A percentile compares a stretch with the other conserved stretches of the same genome.
Conservation (phyloP, 2,797 vertebrate genomes). For the Enteromius radiatus region DNA sequence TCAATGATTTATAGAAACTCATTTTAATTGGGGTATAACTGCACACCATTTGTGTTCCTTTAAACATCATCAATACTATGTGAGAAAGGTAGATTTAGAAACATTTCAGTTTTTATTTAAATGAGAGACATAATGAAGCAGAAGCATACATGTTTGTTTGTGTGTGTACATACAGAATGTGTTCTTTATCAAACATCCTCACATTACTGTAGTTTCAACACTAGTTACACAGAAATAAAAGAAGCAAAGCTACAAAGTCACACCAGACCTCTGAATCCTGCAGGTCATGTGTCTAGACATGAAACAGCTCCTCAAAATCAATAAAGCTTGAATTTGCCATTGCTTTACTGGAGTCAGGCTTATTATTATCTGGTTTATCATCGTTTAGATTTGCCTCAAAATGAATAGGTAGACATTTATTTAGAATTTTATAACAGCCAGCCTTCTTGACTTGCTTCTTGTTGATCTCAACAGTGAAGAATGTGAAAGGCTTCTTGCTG, state of each 20-base stretch:
- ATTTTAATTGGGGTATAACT: too few species aligned
- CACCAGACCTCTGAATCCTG: background rate
- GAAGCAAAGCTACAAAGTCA: background rate
- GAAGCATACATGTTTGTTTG: too few species aligned
- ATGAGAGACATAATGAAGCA: too few species aligned
- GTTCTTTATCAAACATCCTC: too few species aligned
- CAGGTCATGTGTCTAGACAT: background rate
- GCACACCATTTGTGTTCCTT: too few species aligned
- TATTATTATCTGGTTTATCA: background rate
- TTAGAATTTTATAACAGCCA: conserved; percentile 18
- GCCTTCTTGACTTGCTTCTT: background rate
- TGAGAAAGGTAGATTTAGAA: too few species aligned
- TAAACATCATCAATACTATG: too few species aligned
- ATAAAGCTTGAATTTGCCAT: background rate
- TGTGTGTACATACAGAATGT: too few species aligned
- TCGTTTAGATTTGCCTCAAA: conserved; percentile 18
- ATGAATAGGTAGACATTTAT: conserved; percentile 36
- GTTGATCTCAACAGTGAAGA: conserved; percentile 4
- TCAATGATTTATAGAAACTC: too few species aligned
- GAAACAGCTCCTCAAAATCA: background rate
- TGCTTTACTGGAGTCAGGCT: conserved; percentile 1
- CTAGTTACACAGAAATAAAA: too few species aligned
- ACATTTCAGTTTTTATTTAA: too few species aligned
- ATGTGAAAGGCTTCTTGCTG: conserved; percentile 3
- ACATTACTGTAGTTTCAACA: too few species aligned